Evolutionary conservation across 53 echinoderm and acorn worm species (phyloP).

Genomic region (Arbacia lixula): DNA sequence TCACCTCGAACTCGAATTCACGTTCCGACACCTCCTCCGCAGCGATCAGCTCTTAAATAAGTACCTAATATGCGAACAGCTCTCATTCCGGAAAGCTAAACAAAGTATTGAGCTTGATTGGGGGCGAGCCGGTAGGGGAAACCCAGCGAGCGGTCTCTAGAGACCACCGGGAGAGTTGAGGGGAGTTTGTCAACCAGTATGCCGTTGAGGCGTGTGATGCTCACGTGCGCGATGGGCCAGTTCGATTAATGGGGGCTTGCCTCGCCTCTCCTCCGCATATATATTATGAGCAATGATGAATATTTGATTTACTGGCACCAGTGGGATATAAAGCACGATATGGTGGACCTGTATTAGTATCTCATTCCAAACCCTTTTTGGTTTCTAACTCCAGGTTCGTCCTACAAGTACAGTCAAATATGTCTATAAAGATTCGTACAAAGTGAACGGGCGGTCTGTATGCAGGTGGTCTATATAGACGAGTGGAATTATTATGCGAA

Average conservation of each 20-base stretch:
- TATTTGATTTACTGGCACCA: too few relatives aligned
- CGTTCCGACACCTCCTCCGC: not conserved
- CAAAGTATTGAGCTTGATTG: not conserved
- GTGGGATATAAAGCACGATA: too few relatives aligned
- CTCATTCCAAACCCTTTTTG: too few relatives aligned
- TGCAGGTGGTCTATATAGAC: too few relatives aligned
- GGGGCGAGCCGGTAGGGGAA: not conserved
- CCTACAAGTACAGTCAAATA: too few relatives aligned
- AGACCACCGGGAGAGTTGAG: constrained; percentile 15
- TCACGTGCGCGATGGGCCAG: not conserved
- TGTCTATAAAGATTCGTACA: too few relatives aligned
- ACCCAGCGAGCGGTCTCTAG: not conserved
- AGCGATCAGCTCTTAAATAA: not conserved
- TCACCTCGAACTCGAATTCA: not conserved
- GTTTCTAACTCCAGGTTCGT: too few relatives aligned
- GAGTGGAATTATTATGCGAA: too few relatives aligned
- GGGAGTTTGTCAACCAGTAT: constrained; percentile 2
- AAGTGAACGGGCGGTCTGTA: too few relatives aligned
- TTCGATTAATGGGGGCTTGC: constrained; percentile 14
- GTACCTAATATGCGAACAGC: constrained; percentile 3
- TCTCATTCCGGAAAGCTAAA: not conserved
- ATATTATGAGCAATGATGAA: constrained; percentile 13
- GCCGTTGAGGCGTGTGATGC: constrained; percentile 1
- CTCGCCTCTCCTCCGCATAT: not conserved
- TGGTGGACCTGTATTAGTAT: too few relatives aligned